Percentiles rank a stretch among this genome's conserved stretches.
phyloP scores from a whole-genome alignment of 2,113 vertebrate species.

The Siniperca chuatsi region DNA sequence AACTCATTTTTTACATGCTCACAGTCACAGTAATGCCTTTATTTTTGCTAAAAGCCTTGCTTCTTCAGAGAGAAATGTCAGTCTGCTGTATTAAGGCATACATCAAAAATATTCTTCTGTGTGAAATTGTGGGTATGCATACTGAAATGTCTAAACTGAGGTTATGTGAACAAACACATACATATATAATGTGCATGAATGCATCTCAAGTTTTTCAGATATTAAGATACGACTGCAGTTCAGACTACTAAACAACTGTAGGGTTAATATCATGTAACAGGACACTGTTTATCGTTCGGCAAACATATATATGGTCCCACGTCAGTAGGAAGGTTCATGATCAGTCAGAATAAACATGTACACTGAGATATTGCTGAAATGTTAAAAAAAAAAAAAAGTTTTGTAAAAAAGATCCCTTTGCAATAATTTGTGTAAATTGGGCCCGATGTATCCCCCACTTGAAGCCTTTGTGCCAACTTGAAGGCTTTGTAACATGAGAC shows the following conservation, averaged over 20 bases:
- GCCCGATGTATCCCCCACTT: not conserved
- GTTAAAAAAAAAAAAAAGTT: not conserved
- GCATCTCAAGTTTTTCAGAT: constrained; percentile 60
- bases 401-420: constrained; percentile 29
- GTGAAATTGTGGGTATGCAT: constrained; percentile 3
- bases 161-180: constrained; percentile 44
- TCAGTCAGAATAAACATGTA: constrained; percentile 32
- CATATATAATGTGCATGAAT: constrained; percentile 45
- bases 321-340: constrained; percentile 40
- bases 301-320: constrained; percentile 53
- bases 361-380: not conserved
- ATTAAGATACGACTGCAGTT: constrained; percentile 19
- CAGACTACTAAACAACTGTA: constrained; percentile 11
- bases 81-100: constrained; percentile 39
- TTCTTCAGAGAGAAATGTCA: not conserved
- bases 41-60: not conserved
- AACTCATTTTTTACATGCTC: constrained; percentile 39
- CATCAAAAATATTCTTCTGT: not conserved
- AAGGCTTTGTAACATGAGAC: constrained; percentile 37
- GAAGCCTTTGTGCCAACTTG: not conserved
- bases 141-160: constrained; percentile 3
- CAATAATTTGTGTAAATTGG: constrained; percentile 19
- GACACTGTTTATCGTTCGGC: constrained; percentile 18
- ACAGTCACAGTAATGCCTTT: constrained; percentile 42
- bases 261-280: constrained; percentile 29